Percentiles rank a stretch among this genome's conserved stretches.
phyloP scores from a whole-genome alignment of 2,797 vertebrate genomes.

The Limnodromus scolopaceus region DNA sequence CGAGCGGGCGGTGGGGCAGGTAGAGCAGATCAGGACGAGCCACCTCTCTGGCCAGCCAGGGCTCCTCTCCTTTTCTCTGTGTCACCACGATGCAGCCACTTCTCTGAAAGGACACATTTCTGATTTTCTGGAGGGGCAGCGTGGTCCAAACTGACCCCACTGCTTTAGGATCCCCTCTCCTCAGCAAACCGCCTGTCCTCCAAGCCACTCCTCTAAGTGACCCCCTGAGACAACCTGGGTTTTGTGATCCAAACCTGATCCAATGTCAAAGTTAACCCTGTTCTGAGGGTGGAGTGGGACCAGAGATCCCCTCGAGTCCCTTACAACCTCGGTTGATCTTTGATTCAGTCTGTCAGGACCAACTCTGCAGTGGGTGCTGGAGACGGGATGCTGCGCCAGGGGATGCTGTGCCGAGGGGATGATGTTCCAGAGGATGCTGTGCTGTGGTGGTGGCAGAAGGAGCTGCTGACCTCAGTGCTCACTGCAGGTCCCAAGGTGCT shows the following conservation, averaged over 20 bases:
- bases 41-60: neutral
- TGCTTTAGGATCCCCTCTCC: neutral
- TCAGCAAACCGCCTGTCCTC: neutral
- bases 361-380: neutral
- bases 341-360: neutral
- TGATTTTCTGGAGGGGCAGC: neutral
- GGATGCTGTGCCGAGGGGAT: fast-evolving
- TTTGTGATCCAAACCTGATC: neutral
- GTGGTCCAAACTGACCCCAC: neutral
- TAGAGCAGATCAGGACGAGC: neutral
- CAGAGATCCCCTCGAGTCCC: neutral
- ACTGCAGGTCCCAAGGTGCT: neutral
- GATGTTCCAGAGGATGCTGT: neutral
- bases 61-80: neutral
- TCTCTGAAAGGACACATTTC: neutral
- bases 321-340: neutral
- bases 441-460: neutral
- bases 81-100: neutral
- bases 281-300: neutral
- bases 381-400: neutral
- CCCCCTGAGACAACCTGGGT: neutral
- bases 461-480: neutral
- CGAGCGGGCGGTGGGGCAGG: neutral
- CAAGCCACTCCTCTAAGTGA: neutral
- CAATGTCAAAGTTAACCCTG: neutral